Conservation (phyloP, 2,797 vertebrate genomes). For the Caiman crocodilus region DNA sequence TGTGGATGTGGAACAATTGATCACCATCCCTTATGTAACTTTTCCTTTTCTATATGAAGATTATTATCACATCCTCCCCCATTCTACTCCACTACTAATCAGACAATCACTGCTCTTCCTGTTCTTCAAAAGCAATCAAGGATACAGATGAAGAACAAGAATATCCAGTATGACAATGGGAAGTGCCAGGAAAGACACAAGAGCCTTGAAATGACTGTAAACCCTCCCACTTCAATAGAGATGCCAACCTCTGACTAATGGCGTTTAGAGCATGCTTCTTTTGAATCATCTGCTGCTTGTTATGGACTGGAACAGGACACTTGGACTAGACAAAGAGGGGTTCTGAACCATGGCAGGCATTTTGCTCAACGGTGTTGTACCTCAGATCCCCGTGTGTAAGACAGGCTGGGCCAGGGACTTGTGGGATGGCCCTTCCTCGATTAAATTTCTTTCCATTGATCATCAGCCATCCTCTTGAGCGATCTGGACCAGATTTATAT, state of each 20-base stretch:
- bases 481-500: no score
- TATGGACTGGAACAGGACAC: not conserved
- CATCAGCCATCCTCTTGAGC: no score
- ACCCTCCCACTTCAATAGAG: not conserved
- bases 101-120: no score
- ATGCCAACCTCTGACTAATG: not conserved
- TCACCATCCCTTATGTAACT: no score
- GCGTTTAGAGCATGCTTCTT: not conserved
- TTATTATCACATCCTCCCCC: no score
- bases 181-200: not conserved
- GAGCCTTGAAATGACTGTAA: not conserved
- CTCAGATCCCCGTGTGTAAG: not conserved
- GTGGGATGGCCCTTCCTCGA: no score
- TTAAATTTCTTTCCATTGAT: no score
- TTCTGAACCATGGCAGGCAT: not conserved
- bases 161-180: not conserved
- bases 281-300: not conserved
- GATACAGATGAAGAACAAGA: not conserved
- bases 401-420: not conserved
- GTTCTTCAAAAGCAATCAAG: not conserved
- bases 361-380: not conserved
- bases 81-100: no score
- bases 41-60: no score
- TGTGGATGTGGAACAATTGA: no score
- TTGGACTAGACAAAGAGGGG: not conserved